Evolutionary conservation across 1,140 invertebrate species (phyloP).

Genomic region (Diploscapter pachys): DNA sequence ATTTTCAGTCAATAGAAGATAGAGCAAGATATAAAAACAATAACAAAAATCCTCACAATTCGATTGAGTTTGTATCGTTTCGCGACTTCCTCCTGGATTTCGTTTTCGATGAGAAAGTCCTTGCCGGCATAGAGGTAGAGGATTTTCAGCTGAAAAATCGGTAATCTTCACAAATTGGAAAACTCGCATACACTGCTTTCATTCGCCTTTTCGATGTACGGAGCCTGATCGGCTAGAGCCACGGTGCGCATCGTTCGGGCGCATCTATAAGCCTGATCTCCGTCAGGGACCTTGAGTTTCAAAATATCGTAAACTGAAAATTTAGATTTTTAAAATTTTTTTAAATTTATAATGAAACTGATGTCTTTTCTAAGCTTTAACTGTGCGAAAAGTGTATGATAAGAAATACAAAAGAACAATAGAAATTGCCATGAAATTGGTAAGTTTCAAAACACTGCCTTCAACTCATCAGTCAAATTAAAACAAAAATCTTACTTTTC

Average conservation of each 20-base stretch:
- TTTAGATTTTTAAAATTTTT: too few species aligned
- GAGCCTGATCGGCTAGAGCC: constrained; percentile 27
- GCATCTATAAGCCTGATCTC: constrained; percentile 17
- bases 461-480: too few species aligned
- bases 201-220: constrained; percentile 35
- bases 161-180: background rate
- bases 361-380: constrained; percentile 1
- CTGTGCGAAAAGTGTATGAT: too few species aligned
- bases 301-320: constrained; percentile 38
- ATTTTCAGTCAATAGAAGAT: constrained; percentile 1
- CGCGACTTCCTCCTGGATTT: constrained; percentile 15
- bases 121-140: constrained; percentile 32
- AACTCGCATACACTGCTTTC: background rate
- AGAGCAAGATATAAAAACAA: background rate
- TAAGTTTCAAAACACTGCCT: background rate
- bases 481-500: too few species aligned
- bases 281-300: constrained; percentile 19
- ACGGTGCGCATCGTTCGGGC: constrained; percentile 25
- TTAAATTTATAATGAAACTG: constrained; percentile 9
- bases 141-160: constrained; percentile 21
- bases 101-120: constrained; percentile 33
- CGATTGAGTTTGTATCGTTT: constrained; percentile 13
- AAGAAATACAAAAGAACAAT: too few species aligned
- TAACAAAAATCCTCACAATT: constrained; percentile 4
- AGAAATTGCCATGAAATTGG: constrained; percentile 6